These are phyloP conservation scores for Scrobipalpa atriplicella DNA, from an alignment of 2,888 invertebrate species.

Conservation along the genomic window DNA sequence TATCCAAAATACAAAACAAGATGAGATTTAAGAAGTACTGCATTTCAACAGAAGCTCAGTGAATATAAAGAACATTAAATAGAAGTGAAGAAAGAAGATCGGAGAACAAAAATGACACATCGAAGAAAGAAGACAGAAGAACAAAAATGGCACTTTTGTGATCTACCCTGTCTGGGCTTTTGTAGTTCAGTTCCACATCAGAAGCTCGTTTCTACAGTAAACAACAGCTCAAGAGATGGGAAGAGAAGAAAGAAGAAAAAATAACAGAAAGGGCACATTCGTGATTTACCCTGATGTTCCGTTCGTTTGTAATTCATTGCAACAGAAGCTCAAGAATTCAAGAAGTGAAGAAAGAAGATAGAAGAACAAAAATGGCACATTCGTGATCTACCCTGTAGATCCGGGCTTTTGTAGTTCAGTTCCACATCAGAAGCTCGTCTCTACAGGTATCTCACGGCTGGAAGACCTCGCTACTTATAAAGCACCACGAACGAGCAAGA, in stretches of 20 bases:
- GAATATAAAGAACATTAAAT: not conserved
- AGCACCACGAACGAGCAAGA: not conserved
- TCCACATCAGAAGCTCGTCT: conserved; percentile 99
- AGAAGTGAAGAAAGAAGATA: no score
- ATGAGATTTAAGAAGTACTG: no score
- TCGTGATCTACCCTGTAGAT: conserved; percentile 99
- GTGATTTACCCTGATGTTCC: no score
- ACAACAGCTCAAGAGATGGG: no score
- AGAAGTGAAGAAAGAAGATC: not conserved
- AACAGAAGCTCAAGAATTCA: no score
- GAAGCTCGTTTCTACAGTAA: conserved; percentile 99
- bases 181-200: no score
- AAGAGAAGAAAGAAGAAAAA: no score
- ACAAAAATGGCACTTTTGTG: conserved; percentile 92
- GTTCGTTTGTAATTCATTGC: no score
- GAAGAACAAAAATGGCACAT: conserved; percentile 86
- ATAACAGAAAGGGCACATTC: no score
- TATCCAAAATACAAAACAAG: no score
- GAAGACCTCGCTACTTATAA: conserved; percentile 88
- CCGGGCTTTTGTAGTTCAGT: conserved; percentile 99
- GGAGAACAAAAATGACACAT: conserved; percentile 17
- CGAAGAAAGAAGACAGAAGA: conserved; percentile 52
- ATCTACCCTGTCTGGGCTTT: no score
- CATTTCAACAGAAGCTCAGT: no score
- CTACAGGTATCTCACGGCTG: conserved; percentile 99